Base-by-base conservation (phyloP, 35 echinoderm and acorn worm genomes). In the Ophiothrix spiculata region DNA sequence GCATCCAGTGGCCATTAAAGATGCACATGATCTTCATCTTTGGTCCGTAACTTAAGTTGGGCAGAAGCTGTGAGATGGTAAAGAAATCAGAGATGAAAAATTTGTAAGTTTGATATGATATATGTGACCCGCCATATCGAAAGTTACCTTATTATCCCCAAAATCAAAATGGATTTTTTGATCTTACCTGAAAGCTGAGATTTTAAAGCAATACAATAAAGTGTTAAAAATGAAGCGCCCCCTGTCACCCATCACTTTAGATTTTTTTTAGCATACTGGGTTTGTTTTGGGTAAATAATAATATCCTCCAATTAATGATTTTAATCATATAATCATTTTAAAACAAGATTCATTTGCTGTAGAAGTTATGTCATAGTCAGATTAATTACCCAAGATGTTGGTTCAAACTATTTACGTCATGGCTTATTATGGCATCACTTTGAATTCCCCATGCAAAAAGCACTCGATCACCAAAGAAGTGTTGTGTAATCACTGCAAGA, bases 21-120 rank as follows among this genome's bases (percentile, higher is more conserved):
- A 98, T 91, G 86, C 95, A 98, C 10, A 91, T 88, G 0, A 98
- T 49, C 56, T 90, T 94, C 95, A 98, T 98, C 75, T 91, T 98
- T 17, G 95, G 88, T 13, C 91, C 92, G 38, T 98, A 98, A n/a
- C 82, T 90, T 32, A 98, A 77, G 42, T 98, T 90, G 29, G 89
- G 83, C 19, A 98, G 77, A 1, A 98, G 86, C 95, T 98, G 74
- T 21, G 64, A 60, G 77, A 75, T 37, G 14, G 31, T 80, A 86
- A 78, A 28, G 21, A 76, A 35, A 16, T 81, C 38, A 31, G 17
- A 17, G 39, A 86, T 23, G 25, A 34, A 79, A 33, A 29, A 14
- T 79, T 40, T 21, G 25, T 56, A 38, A 38, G 21, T 0, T 38
- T 32, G 2, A 77, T 21, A 2, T 2, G n/a, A n/a, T n/a, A n/a